Evolutionary conservation across 2,113 vertebrate genomes (phyloP).

Genomic region (Mesembrinibis cayennensis): DNA sequence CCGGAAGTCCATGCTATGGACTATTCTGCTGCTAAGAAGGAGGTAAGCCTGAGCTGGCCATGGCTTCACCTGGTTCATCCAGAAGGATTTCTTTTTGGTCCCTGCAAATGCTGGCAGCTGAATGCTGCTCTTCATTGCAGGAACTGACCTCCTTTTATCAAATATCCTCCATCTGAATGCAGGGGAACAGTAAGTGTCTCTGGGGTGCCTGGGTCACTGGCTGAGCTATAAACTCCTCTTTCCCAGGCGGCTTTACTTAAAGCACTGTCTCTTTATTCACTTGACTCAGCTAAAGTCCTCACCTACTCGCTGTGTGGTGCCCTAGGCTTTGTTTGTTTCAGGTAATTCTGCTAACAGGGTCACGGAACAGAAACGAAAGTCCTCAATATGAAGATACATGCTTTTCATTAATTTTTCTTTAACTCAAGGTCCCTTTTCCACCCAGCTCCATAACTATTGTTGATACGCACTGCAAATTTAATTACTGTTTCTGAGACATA

Average conservation of each 20-base stretch:
- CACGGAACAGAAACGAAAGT: not conserved
- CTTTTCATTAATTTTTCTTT: not conserved
- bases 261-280: not conserved
- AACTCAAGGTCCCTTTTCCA: not conserved
- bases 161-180: not conserved
- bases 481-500: not conserved
- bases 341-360: not conserved
- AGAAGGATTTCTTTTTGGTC: not conserved
- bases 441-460: not conserved
- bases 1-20: not conserved
- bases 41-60: not conserved
- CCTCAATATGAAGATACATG: not conserved
- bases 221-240: not conserved
- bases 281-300: not conserved
- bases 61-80: not conserved
- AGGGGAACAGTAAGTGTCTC: not conserved
- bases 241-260: not conserved
- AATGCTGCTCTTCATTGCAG: not conserved
- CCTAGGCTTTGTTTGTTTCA: not conserved
- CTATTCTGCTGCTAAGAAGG: not conserved
- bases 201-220: not conserved
- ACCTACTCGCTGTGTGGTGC: rapidly evolving
- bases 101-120: not conserved
- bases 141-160: not conserved
- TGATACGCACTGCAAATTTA: not conserved